Base-by-base conservation (phyloP, 1,140 invertebrate genomes). In the Zaprionus inermis region DNA sequence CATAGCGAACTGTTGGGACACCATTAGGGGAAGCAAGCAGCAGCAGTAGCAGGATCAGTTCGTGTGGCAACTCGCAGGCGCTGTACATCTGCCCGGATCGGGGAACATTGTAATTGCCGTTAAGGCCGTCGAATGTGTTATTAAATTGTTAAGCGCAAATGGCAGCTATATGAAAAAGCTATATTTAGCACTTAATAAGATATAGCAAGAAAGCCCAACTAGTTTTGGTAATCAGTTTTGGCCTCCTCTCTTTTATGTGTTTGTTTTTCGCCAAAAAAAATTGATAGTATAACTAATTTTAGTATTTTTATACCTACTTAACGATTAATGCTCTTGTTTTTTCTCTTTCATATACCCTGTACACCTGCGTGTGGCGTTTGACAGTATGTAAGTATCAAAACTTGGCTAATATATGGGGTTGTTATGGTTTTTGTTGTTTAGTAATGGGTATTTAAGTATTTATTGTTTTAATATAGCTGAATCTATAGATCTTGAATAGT, bases 81-180 rank as follows among this genome's bases (percentile, higher is more conserved):
- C 38, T 44, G 71, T 79, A 65, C 81, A 85, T 85, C 81, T 85
- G 78, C 73, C 81, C 64, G 67, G 63, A 72, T 66, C 69, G 58
- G 49, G 44, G 44, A 1, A 63, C 76, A 65, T 18, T 71, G 73
- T 83, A 83, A 84, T 83, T 83, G 81, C 81, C 81, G 81, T 83
- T 83, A 81, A 83, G 75, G 49, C 66, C 55, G 22, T 49, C 61
- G 32, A 56, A 69, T 78, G 67, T 85, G 51, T 86, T 85, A 86
- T 85, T 85, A 85, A 85, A 79, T 81, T 85, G 82, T 85, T 85
- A 86, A 78, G 75, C 61, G 67, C 54, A 75, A 85, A 78, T 69
- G 78, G 59, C 78, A 85, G 51, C 54, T 28, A 57, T 52, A 20
- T 71, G 46, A 58, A 18, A 38, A 18, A 38, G 46, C 60, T 71